A percentile compares a stretch with the other conserved stretches of the same genome.
These are phyloP conservation scores for Labeo catla DNA, from an alignment of 2,113 vertebrate species.

Conservation along the genomic window DNA sequence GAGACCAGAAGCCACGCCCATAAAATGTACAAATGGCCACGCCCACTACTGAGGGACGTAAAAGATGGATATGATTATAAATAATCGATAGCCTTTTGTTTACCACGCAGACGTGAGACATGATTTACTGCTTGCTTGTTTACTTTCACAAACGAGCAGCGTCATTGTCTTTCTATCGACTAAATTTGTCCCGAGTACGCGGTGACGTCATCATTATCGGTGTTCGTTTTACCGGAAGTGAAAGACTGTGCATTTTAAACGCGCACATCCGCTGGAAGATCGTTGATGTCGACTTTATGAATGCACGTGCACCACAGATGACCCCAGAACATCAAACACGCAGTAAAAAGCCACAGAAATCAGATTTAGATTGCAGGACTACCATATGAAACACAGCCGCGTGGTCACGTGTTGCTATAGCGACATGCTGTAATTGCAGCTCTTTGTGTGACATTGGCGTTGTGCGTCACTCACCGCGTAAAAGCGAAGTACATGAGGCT, in stretches of 20 bases:
- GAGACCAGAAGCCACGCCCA: no score
- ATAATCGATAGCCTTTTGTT: neutral
- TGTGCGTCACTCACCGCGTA: constrained; percentile 79
- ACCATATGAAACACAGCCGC: no score
- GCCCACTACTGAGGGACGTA: no score
- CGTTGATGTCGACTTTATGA: neutral
- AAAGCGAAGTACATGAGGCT: constrained; percentile 97
- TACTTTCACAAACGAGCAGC: no score
- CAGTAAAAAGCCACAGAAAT: neutral
- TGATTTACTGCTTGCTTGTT: neutral
- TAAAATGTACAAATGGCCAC: no score
- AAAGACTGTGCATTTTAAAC: neutral
- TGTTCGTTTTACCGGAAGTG: neutral
- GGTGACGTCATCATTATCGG: neutral
- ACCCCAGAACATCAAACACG: neutral
- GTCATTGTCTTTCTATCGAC: neutral
- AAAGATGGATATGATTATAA: no score
- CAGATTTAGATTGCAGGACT: neutral
- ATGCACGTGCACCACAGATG: neutral
- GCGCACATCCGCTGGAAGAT: neutral
- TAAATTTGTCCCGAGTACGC: neutral
- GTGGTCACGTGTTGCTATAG: neutral
- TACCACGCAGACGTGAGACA: neutral
- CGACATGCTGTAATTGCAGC: neutral
- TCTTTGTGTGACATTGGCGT: neutral